Evolutionary conservation across 2,888 invertebrate genomes (phyloP), one percentile per base, ranked within the genome.

Genomic region (Agriopis marginaria): DNA sequence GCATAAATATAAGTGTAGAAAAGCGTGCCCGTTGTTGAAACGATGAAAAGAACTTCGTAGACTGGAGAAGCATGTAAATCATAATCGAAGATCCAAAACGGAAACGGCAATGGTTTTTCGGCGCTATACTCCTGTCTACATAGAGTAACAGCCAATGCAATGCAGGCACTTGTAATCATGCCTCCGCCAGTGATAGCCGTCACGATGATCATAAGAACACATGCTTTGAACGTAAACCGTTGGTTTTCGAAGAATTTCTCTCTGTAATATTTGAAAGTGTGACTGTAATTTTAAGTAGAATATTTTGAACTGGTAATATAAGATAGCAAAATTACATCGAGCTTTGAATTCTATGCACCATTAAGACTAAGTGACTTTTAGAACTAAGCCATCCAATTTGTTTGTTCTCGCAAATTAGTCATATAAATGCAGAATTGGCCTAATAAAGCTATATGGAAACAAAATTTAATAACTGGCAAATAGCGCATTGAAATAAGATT

Each of bases 241-340:
- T 75, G 73, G 12, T 69, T 70, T 44, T 59, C 49, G 42, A 74
- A 75, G 44, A 62, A 75, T 14, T 40, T 63, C 8, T 69, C 56
- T 32, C 75, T 75, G 66, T 9, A 58, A 58, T n/a, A 58, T 32
- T n/a, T 7, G 7, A 40, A 55, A 0, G 1, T 12, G n/a, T 23
- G 17, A 23, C 17, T 23, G 17, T 23, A 2, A 2, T 23, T 23
- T 23, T 23, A 23, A 23, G 17, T 23, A 23, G 17, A 23, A 23
- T 23, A 23, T 23, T 23, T 23, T 23, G 17, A 23, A 23, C 17
- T 23, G 17, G 17, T 23, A 23, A 23, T 23, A 1, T 23, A 23
- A 23, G 2, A 23, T 23, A 0, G 17, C 17, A 23, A 23, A 23
- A 23, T 23, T 23, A n/a, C n/a, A n/a, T n/a, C n/a, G n/a, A n/a